phyloP scores from a whole-genome alignment of 2,113 vertebrate species.

The Emydura subglobosa region DNA sequence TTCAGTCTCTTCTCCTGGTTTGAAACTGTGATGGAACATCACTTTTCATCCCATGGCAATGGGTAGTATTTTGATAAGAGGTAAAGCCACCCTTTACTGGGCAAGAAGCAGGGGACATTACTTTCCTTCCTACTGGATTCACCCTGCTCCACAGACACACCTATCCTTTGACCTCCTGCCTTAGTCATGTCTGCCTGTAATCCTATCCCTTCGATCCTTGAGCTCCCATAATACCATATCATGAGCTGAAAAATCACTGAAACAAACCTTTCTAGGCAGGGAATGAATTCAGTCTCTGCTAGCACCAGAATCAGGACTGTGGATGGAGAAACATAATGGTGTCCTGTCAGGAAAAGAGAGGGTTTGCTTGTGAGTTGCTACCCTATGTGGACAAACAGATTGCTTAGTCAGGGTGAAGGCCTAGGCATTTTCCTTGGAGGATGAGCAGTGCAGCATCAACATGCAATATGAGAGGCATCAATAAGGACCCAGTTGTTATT shows the following conservation, averaged over 20 bases:
- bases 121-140: fast-evolving
- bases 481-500: not conserved
- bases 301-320: not conserved
- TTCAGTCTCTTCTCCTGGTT: not conserved
- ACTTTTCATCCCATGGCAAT: not conserved
- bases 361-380: not conserved
- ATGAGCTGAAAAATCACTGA: not conserved
- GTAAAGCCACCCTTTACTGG: not conserved
- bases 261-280: fast-evolving
- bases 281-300: not conserved
- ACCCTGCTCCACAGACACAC: fast-evolving
- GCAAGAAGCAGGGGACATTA: not conserved
- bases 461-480: not conserved
- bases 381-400: not conserved
- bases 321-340: not conserved
- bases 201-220: not conserved
- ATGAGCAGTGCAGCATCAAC: not conserved
- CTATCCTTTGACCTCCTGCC: fast-evolving
- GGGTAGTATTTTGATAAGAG: not conserved
- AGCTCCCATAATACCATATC: too few species aligned
- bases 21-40: fast-evolving
- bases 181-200: fast-evolving
- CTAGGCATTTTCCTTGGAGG: not conserved
- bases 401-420: fast-evolving
- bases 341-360: not conserved